A percentile compares a stretch with the other conserved stretches of the same genome.
These are phyloP conservation scores for Teleogryllus occipitalis DNA, from an alignment of 1,140 invertebrate genomes.

Conservation along the genomic window DNA sequence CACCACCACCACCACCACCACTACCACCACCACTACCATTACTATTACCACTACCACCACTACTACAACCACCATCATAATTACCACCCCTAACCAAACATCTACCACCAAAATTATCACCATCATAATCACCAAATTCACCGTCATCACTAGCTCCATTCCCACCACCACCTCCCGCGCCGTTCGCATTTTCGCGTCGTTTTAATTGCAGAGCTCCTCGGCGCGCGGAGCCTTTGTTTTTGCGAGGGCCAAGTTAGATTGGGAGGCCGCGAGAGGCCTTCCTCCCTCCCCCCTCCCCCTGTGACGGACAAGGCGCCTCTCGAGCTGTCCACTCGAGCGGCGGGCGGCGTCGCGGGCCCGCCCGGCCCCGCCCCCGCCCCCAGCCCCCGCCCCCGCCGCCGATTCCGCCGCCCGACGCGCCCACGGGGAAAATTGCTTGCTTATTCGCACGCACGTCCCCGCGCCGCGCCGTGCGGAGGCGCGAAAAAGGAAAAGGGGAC, in stretches of 20 bases:
- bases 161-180: background rate
- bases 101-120: background rate
- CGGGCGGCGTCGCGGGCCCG: background rate
- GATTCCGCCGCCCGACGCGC: slow-evolving; percentile 7
- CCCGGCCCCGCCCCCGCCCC: no score
- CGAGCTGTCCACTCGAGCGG: background rate
- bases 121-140: background rate
- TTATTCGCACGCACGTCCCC: slow-evolving; percentile 8
- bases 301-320: background rate
- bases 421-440: slow-evolving; percentile 14
- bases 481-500: background rate
- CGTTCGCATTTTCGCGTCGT: background rate
- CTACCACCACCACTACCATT: background rate
- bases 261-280: background rate
- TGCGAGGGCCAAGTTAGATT: background rate
- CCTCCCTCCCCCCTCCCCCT: background rate
- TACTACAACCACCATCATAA: slow-evolving; percentile 9
- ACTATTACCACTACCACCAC: slow-evolving; percentile 4
- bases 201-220: background rate
- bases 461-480: background rate
- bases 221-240: background rate
- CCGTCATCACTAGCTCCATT: background rate
- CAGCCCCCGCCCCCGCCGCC: no score
- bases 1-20: slow-evolving; percentile 8
- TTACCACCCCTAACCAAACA: slow-evolving; percentile 11